Evolutionary conservation across 2,113 vertebrate species (phyloP).

Genomic region (Scolopax mira): DNA sequence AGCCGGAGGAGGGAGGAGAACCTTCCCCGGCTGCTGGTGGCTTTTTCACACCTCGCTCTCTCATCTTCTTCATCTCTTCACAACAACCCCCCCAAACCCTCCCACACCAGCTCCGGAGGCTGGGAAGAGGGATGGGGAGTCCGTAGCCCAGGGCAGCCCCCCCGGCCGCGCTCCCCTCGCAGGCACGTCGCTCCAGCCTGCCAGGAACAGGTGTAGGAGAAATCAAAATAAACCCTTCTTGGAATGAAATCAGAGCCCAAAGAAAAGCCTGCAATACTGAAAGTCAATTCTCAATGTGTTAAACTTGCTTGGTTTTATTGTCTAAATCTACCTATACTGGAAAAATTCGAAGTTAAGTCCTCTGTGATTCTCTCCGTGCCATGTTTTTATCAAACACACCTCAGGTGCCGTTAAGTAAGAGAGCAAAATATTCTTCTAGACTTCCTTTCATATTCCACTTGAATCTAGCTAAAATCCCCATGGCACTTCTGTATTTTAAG

Average conservation of each 20-base stretch:
- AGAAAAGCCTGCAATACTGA: background rate
- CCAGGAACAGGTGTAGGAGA: slow-evolving; percentile 4
- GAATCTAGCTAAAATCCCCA: background rate
- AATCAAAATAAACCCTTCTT: background rate
- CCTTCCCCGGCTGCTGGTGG: background rate
- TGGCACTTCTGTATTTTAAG: background rate
- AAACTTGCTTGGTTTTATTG: background rate
- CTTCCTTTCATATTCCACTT: background rate
- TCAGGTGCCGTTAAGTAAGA: background rate
- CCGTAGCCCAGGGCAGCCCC: background rate
- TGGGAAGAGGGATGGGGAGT: background rate
- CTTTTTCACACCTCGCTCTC: background rate
- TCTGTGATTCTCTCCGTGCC: background rate
- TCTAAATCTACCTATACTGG: background rate
- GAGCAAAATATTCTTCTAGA: background rate
- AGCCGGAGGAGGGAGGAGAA: background rate
- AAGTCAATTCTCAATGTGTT: background rate
- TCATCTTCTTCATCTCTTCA: background rate
- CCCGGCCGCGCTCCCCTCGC: background rate
- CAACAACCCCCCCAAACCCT: background rate
- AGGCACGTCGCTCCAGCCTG: background rate
- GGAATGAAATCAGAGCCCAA: background rate
- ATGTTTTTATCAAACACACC: background rate
- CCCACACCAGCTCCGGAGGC: background rate
- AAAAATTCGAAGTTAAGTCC: background rate